Evolutionary conservation across 2,888 invertebrate species (phyloP).

Genomic region (Polyploca ridens): DNA sequence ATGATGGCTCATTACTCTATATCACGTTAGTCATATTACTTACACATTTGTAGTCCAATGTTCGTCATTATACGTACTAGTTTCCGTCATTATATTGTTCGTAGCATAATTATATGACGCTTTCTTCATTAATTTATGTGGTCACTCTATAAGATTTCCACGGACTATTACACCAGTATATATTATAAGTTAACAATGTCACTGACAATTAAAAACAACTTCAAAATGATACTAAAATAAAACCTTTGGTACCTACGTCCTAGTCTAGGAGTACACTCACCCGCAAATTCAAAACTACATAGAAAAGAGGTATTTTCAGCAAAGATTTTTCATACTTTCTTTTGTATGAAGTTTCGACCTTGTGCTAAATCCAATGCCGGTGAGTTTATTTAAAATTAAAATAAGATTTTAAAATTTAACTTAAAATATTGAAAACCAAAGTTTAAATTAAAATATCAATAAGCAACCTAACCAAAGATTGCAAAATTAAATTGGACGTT

Average conservation of each 20-base stretch:
- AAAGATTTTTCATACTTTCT: too few species aligned
- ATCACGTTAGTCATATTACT: slow-evolving; percentile 25
- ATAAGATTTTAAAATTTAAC: too few species aligned
- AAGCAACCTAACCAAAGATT: slow-evolving; percentile 16
- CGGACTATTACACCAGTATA: neutral
- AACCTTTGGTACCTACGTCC: too few species aligned
- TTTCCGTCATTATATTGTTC: slow-evolving; percentile 30
- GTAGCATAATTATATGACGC: slow-evolving; percentile 15
- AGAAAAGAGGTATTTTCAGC: too few species aligned
- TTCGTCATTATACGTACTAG: slow-evolving; percentile 24
- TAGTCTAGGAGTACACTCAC: too few species aligned
- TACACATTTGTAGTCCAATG: slow-evolving; percentile 22
- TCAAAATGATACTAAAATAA: neutral
- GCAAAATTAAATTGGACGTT: slow-evolving; percentile 53
- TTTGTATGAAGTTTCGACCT: too few species aligned
- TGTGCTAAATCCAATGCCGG: too few species aligned
- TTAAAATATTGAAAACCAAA: neutral
- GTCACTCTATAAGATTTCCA: neutral
- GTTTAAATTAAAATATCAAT: slow-evolving; percentile 15
- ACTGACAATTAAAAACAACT: neutral
- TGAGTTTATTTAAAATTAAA: too few species aligned
- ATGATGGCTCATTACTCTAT: slow-evolving; percentile 15
- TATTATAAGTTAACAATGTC: neutral
- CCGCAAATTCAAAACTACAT: too few species aligned
- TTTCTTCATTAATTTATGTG: slow-evolving; percentile 10